Evolutionary conservation across 2,797 vertebrate species (phyloP), one percentile per base, ranked within the genome.

Genomic region (Podarcis lilfordi): DNA sequence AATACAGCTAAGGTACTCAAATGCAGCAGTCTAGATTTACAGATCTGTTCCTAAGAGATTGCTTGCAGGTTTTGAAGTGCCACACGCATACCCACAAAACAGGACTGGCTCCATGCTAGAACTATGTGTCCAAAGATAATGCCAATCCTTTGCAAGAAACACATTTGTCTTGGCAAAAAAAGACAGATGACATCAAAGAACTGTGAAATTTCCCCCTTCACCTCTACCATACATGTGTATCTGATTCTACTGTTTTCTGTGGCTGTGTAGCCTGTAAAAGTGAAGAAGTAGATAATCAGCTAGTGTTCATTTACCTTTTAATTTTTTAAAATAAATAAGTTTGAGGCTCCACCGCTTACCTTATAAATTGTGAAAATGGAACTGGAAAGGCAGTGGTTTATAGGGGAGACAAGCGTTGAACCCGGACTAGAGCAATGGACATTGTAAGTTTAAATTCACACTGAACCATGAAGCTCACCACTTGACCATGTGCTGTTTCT

Each of bases 1-100:
- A 80, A 84, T 43, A 83, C 87, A 92, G 32, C 61, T 87, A 82
- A 88, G 89, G 88, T 86, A 83, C 17, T 17, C 71, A 84, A 71
- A 23, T 78, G 71, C 91, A 75, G 27, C 29, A 59, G 66, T 77
- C 17, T 86, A 81, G 74, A 85, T 59, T 83, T 6, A 1, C 0
- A 0, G 40, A 45, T 40, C 86, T 92, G 72, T 71, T 50, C 74
- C 69, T 82, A 64, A 90, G 40, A 88, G 91, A 50, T 59, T 43
- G n/a, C 89, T n/a, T 43, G 64, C 66, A 71, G 80, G 64, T n/a
- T 64, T 91, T 89, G 85, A 85, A 83, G 50, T 25, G 0, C 0
- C 61, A 69, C 7, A n/a, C 27, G 11, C 4, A 15, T 13, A 27
- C 13, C 15, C 17, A n/a, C 77, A n/a, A 7, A 32, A 45, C n/a